Conservation (phyloP, 2,888 invertebrate genomes). For the Cheilosia impressa region DNA sequence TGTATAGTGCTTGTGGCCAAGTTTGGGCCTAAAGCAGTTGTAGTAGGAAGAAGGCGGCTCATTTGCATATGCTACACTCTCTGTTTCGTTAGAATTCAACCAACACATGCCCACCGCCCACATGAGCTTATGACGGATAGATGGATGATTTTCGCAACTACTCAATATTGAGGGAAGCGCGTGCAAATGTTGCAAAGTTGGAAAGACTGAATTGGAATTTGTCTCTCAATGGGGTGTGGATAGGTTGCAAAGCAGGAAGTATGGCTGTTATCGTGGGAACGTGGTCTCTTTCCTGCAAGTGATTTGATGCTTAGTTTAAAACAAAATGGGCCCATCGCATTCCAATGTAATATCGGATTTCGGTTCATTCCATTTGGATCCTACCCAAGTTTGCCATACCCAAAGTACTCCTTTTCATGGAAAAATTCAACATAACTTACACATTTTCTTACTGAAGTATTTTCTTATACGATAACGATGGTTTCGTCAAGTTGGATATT, state of each 20-base stretch:
- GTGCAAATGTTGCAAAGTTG: constrained; percentile 6
- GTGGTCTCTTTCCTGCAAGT: too few relatives aligned
- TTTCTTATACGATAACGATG: too few relatives aligned
- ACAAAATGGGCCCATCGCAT: too few relatives aligned
- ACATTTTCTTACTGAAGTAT: too few relatives aligned
- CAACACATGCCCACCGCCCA: constrained; percentile 41
- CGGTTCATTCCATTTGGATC: too few relatives aligned
- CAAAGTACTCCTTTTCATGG: too few relatives aligned
- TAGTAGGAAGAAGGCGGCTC: constrained; percentile 51
- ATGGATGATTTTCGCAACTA: constrained; percentile 44
- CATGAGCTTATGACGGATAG: constrained; percentile 51
- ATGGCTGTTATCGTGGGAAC: too few relatives aligned
- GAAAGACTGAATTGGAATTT: constrained; percentile 1
- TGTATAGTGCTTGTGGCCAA: constrained; percentile 34
- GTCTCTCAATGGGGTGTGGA: not conserved
- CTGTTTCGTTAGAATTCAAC: constrained; percentile 49
- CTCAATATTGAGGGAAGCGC: not conserved
- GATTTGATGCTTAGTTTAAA: too few relatives aligned
- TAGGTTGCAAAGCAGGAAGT: not conserved
- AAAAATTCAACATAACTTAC: too few relatives aligned
- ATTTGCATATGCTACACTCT: constrained; percentile 64
- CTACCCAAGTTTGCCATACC: too few relatives aligned
- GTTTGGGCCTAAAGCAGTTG: constrained; percentile 37
- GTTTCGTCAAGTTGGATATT: too few relatives aligned
- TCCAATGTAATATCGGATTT: too few relatives aligned